These are phyloP conservation scores for Blastobasis lacticolella DNA, from an alignment of 2,888 invertebrate genomes.

Conservation along the genomic window DNA sequence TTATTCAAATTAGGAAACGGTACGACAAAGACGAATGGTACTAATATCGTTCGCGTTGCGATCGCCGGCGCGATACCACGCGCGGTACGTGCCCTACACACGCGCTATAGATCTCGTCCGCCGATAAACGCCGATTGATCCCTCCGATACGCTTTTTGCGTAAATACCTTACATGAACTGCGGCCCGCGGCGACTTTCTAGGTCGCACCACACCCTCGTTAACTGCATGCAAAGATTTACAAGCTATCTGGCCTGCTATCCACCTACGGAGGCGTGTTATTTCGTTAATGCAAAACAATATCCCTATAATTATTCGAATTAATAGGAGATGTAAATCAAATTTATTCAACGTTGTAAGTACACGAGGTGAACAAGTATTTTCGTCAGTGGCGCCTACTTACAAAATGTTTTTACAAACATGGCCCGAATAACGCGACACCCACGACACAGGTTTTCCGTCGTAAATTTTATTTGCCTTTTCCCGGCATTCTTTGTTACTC, in stretches of 20 bases:
- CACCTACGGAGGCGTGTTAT: background rate
- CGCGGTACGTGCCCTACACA: conserved; percentile 60
- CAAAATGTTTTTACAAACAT: conserved; percentile 23
- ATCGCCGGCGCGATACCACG: conserved; percentile 56
- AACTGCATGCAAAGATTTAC: background rate
- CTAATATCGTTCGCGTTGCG: conserved; percentile 64
- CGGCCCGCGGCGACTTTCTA: conserved; percentile 19
- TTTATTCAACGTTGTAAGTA: too few relatives aligned
- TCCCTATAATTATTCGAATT: conserved; percentile 2
- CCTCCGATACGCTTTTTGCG: conserved; percentile 67
- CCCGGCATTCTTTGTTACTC: conserved; percentile 45
- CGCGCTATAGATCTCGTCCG: conserved; percentile 63
- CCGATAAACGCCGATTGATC: conserved; percentile 68
- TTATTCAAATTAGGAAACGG: conserved; percentile 72
- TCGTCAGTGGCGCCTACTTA: too few relatives aligned
- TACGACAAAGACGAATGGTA: conserved; percentile 73
- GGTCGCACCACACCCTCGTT: conserved; percentile 3
- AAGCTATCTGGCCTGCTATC: background rate
- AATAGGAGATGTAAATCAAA: conserved; percentile 13
- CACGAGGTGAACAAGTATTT: too few relatives aligned
- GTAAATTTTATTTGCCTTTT: conserved; percentile 42
- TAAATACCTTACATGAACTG: conserved; percentile 54
- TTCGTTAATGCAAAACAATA: background rate
- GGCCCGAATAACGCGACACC: conserved; percentile 39
- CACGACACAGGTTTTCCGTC: conserved; percentile 28